Percentiles rank a stretch among this genome's conserved stretches.
Conservation (phyloP, 2,113 vertebrate species). For the Drymodes brunneopygia region DNA sequence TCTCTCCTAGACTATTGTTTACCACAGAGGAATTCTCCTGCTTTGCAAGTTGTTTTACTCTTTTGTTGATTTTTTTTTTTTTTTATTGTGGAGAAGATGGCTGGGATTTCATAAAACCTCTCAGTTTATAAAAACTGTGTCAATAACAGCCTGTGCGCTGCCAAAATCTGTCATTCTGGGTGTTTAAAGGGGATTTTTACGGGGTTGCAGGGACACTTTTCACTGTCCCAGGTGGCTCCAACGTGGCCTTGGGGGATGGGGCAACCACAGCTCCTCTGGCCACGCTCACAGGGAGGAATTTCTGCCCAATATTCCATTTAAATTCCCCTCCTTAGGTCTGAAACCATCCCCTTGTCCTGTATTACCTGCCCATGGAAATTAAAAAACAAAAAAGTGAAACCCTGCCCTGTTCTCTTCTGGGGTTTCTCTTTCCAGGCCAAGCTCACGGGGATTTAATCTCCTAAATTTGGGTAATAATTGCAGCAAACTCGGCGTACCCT, state of each 20-base stretch:
- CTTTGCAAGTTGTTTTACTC: background rate
- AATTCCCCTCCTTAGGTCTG: too few relatives aligned
- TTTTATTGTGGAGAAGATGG: background rate
- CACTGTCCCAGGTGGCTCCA: background rate
- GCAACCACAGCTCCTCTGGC: background rate
- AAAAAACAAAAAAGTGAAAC: background rate
- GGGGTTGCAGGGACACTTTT: background rate
- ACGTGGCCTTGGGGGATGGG: background rate
- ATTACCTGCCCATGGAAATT: background rate
- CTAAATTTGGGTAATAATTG: background rate
- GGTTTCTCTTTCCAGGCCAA: background rate
- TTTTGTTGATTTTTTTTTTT: background rate
- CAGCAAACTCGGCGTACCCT: background rate
- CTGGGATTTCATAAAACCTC: background rate
- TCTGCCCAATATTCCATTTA: background rate
- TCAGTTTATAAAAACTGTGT: background rate
- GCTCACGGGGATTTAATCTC: background rate
- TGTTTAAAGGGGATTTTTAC: background rate
- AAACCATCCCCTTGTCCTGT: background rate
- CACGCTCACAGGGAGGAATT: background rate
- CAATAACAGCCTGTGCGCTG: fast-evolving
- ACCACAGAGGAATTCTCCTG: background rate
- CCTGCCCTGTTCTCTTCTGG: background rate
- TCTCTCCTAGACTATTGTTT: background rate
- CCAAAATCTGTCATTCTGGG: fast-evolving